These are phyloP conservation scores for Pediacus dermestoides DNA, from an alignment of 2,888 invertebrate genomes.

Conservation along the genomic window DNA sequence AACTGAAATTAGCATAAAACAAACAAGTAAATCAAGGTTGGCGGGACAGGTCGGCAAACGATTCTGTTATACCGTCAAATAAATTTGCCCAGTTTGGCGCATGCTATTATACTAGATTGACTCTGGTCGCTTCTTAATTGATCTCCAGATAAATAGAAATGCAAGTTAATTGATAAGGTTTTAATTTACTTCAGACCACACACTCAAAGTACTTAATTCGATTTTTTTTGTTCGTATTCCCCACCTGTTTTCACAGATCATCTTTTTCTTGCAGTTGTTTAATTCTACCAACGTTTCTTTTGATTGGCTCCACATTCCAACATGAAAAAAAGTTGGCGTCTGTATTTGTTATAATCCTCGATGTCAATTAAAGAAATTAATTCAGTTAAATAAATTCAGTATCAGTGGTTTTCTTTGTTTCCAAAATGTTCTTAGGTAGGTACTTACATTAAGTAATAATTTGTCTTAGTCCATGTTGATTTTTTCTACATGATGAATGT, in stretches of 20 bases:
- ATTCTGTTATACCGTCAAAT: conserved; percentile 16
- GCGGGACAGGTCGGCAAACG: conserved; percentile 16
- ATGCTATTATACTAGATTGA: conserved; percentile 19
- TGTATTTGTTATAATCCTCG: no score
- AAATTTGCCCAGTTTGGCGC: conserved; percentile 19
- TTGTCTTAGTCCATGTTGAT: no score
- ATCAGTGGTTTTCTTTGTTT: no score
- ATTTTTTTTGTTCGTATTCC: conserved; percentile 6
- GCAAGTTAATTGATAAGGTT: conserved; percentile 21
- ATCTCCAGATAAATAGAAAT: conserved; percentile 21
- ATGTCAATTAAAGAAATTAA: no score
- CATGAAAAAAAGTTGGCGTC: no score
- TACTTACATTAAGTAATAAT: no score
- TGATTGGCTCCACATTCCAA: no score
- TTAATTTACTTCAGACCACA: conserved; percentile 20
- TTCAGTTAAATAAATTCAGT: no score
- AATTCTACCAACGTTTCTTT: no score
- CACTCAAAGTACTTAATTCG: conserved; percentile 12
- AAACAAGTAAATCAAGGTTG: conserved; percentile 36
- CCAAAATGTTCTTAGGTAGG: no score
- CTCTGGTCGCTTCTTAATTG: conserved; percentile 18
- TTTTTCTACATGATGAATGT: no score
- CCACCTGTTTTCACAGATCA: conserved; percentile 11
- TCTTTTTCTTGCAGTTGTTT: conserved; percentile 9
- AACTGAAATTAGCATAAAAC: conserved; percentile 35